Evolutionary conservation across 1,140 invertebrate genomes (phyloP).

Genomic region (Penaeus japonicus): DNA sequence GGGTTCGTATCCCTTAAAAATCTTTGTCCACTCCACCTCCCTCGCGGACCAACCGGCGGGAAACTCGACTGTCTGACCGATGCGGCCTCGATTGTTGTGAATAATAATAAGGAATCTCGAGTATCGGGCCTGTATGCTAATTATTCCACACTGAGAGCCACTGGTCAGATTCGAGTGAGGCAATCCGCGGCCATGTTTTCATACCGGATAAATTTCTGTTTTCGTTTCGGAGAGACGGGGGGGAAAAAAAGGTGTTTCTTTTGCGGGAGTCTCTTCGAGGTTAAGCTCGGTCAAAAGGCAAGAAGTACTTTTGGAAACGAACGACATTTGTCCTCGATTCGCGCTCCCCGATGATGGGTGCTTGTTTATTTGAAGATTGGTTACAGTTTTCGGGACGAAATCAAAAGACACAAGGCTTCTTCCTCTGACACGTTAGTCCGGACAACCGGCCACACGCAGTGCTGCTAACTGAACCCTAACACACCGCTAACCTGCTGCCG

Average conservation of each 20-base stretch:
- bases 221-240: neutral
- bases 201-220: conserved; percentile 38
- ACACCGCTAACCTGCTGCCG: neutral
- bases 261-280: too few relatives aligned
- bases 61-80: conserved; percentile 37
- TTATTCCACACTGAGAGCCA: conserved; percentile 49
- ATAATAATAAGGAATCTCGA: conserved; percentile 53
- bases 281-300: too few relatives aligned
- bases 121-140: conserved; percentile 48
- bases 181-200: conserved; percentile 34
- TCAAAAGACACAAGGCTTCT: conserved; percentile 19
- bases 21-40: neutral
- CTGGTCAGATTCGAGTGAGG: conserved; percentile 40
- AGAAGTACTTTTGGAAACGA: too few relatives aligned
- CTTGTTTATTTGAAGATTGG: conserved; percentile 34
- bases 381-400: conserved; percentile 27
- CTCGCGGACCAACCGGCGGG: conserved; percentile 20
- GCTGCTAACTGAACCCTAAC: neutral
- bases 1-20: neutral
- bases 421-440: conserved; percentile 1
- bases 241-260: too few relatives aligned
- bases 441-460: conserved; percentile 7
- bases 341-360: neutral
- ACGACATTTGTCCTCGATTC: too few relatives aligned
- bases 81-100: conserved; percentile 42